A percentile compares a stretch with the other conserved stretches of the same genome.
These are phyloP conservation scores for Cataglyphis livida DNA, from an alignment of 2,888 invertebrate species.

Conservation along the genomic window DNA sequence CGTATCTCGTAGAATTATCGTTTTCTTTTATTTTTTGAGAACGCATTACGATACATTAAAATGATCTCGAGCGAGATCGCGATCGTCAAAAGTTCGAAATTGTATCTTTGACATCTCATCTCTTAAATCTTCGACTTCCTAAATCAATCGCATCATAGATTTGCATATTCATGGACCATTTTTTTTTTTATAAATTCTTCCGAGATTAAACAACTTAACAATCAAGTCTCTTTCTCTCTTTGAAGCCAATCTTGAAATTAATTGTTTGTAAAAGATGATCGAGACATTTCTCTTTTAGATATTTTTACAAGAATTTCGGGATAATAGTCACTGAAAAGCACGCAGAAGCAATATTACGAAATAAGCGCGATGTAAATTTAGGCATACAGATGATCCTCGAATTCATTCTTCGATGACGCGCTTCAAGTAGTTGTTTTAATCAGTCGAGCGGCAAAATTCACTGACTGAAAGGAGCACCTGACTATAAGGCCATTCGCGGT, in stretches of 20 bases:
- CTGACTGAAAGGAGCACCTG: slow-evolving; percentile 24
- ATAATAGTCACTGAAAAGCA: not conserved
- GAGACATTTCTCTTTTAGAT: not conserved
- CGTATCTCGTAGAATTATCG: not conserved
- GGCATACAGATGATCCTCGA: not conserved
- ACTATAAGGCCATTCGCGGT: slow-evolving; percentile 34
- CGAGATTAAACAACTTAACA: not conserved
- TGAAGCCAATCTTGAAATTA: not conserved
- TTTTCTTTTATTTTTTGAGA: not conserved
- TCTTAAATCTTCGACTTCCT: not conserved
- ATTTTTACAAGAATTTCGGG: not conserved
- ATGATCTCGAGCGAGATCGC: not conserved
- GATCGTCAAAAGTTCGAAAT: not conserved
- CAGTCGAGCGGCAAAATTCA: slow-evolving; percentile 28
- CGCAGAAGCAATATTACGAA: slow-evolving; percentile 11
- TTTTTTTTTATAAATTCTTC: not conserved
- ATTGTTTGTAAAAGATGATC: not conserved
- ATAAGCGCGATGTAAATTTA: slow-evolving; percentile 16
- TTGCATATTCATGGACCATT: not conserved
- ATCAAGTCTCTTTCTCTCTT: not conserved
- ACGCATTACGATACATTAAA: not conserved
- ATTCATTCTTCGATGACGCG: slow-evolving; percentile 12
- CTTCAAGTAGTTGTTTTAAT: slow-evolving; percentile 42
- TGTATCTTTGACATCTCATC: not conserved
- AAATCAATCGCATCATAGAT: not conserved